Evolutionary conservation across 2,797 vertebrate species (phyloP).

Genomic region (Thripadectes ignobilis): DNA sequence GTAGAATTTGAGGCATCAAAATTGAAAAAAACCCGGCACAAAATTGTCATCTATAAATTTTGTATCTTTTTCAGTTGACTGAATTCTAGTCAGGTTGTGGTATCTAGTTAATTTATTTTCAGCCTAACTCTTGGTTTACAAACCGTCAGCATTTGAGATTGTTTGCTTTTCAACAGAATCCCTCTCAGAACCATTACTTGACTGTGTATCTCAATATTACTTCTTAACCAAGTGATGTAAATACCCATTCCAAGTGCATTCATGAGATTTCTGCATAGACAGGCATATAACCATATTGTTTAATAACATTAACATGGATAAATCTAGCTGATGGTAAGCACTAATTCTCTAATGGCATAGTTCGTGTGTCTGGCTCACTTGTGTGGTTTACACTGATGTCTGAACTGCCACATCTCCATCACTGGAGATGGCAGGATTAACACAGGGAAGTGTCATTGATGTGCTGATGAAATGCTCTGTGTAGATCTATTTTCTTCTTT

Average conservation of each 20-base stretch:
- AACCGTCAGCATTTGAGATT: background rate
- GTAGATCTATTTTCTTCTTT: background rate
- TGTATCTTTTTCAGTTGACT: background rate
- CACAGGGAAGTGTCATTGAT: background rate
- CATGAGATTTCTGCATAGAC: background rate
- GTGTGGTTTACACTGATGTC: background rate
- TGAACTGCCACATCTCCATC: accelerated
- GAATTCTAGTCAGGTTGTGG: background rate
- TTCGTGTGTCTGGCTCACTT: background rate
- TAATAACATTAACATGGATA: background rate
- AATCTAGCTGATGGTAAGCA: background rate
- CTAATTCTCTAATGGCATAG: background rate
- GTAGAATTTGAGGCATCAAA: background rate
- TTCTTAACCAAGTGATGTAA: background rate
- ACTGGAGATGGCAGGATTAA: background rate
- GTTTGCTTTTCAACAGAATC: background rate
- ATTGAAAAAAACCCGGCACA: background rate
- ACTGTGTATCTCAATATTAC: background rate
- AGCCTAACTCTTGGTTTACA: background rate
- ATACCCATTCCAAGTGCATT: background rate
- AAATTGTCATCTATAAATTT: background rate
- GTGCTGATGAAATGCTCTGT: background rate
- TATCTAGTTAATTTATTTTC: background rate
- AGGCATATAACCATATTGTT: background rate
- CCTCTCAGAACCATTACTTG: background rate